These are phyloP conservation scores for Neomonachus schauinslandi DNA, from an alignment of 2,113 vertebrate species.

Conservation along the genomic window DNA sequence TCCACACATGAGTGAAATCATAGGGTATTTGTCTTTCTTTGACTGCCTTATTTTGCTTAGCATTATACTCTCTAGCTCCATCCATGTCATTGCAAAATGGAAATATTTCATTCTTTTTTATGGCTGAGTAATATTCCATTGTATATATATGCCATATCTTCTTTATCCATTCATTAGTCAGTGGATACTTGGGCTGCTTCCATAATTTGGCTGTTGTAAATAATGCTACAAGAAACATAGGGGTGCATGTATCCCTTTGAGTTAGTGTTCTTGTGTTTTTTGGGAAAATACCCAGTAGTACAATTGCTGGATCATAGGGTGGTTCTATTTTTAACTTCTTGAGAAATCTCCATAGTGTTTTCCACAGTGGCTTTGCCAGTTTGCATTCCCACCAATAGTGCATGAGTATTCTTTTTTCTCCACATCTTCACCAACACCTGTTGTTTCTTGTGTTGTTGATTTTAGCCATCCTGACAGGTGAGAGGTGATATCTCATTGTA, in stretches of 20 bases:
- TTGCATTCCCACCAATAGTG: not conserved
- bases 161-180: too few relatives aligned
- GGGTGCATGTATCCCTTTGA: too few relatives aligned
- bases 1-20: not conserved
- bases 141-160: not conserved
- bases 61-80: not conserved
- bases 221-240: too few relatives aligned
- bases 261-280: too few relatives aligned
- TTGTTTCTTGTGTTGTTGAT: not conserved
- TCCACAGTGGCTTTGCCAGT: not conserved
- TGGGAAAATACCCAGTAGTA: too few relatives aligned
- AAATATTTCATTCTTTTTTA: not conserved
- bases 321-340: not conserved
- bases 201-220: too few relatives aligned
- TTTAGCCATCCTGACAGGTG: not conserved
- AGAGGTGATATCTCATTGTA: not conserved
- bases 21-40: not conserved
- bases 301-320: too few relatives aligned
- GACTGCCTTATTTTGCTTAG: not conserved
- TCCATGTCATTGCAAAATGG: not conserved
- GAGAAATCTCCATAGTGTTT: not conserved
- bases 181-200: too few relatives aligned
- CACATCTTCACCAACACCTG: not conserved
- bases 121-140: not conserved
- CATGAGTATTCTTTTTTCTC: not conserved